phyloP scores from a whole-genome alignment of 2,113 vertebrate species.

The Charadrius vociferus region DNA sequence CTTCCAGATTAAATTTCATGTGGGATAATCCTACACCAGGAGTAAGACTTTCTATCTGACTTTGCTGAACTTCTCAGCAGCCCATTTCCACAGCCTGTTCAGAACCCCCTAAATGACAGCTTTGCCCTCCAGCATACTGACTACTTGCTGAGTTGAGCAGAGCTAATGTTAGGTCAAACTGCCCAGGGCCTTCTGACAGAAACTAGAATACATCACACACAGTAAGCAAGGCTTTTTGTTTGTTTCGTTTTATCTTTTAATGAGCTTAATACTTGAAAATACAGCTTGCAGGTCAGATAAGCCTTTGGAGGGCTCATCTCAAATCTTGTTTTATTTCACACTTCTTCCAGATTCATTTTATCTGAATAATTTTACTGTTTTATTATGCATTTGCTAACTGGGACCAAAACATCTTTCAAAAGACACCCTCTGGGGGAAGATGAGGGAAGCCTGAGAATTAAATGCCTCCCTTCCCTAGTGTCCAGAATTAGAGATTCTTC shows the following conservation, averaged over 20 bases:
- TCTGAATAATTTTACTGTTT: background rate
- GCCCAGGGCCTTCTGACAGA: background rate
- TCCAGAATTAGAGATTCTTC: background rate
- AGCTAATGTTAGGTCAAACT: background rate
- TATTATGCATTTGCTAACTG: background rate
- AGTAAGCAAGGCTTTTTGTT: background rate
- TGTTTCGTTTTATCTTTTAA: conserved; percentile 21
- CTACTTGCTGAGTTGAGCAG: background rate
- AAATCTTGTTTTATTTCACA: background rate
- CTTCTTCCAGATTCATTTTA: background rate
- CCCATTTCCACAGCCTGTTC: background rate
- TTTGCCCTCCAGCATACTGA: background rate
- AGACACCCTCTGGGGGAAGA: background rate
- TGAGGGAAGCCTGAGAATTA: background rate
- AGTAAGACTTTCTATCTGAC: background rate
- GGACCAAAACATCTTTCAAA: background rate
- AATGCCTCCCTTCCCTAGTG: background rate
- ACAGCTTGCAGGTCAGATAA: background rate
- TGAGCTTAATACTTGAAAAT: conserved; percentile 5
- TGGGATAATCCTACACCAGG: background rate
- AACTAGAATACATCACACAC: background rate
- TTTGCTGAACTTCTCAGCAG: background rate
- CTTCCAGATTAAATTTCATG: background rate
- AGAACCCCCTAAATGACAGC: background rate
- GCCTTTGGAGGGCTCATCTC: background rate